Percentiles rank a stretch among this genome's conserved stretches.
Evolutionary conservation across 2,888 invertebrate species (phyloP).

Genomic region (Drosophila diplacantha): DNA sequence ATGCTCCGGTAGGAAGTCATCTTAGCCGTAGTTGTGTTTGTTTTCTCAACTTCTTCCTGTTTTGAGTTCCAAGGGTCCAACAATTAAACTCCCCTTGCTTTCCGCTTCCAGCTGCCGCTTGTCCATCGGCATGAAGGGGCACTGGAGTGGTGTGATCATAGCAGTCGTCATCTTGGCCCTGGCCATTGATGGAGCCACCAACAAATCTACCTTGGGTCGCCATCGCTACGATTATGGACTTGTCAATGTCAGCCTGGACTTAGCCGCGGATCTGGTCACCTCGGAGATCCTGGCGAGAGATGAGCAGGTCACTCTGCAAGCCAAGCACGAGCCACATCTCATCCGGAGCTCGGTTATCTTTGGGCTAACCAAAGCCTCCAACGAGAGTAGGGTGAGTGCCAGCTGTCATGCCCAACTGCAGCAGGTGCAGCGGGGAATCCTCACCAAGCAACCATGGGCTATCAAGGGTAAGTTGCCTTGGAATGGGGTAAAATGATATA

Average conservation of each 20-base stretch:
- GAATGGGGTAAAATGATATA: not conserved
- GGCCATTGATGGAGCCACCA: slow-evolving; percentile 12
- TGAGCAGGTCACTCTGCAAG: not conserved
- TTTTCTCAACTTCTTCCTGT: not conserved
- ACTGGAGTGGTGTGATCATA: slow-evolving; percentile 9
- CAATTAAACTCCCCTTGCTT: not conserved
- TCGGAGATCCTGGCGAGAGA: not conserved
- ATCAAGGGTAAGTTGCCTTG: slow-evolving; percentile 78
- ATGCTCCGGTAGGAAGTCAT: slow-evolving; percentile 32
- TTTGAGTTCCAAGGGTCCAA: not conserved
- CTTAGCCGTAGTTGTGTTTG: slow-evolving; percentile 8
- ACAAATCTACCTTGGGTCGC: slow-evolving; percentile 10
- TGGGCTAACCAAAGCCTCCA: slow-evolving; percentile 73
- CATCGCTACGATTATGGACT: slow-evolving; percentile 18
- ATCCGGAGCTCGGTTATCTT: slow-evolving; percentile 75
- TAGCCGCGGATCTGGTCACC: not conserved
- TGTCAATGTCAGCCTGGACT: slow-evolving; percentile 12
- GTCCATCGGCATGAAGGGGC: slow-evolving; percentile 11
- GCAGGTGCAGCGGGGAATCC: slow-evolving; percentile 76
- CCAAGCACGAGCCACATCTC: slow-evolving; percentile 49
- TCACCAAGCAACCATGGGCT: slow-evolving; percentile 78
- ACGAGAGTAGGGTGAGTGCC: slow-evolving; percentile 65
- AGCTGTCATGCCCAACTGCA: slow-evolving; percentile 77
- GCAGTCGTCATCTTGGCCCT: slow-evolving; percentile 9
- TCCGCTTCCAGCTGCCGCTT: slow-evolving; percentile 13